Percentiles rank a stretch among this genome's conserved stretches.
Evolutionary conservation across 2,113 vertebrate genomes (phyloP).

Genomic region (Heterotilapia buettikoferi): DNA sequence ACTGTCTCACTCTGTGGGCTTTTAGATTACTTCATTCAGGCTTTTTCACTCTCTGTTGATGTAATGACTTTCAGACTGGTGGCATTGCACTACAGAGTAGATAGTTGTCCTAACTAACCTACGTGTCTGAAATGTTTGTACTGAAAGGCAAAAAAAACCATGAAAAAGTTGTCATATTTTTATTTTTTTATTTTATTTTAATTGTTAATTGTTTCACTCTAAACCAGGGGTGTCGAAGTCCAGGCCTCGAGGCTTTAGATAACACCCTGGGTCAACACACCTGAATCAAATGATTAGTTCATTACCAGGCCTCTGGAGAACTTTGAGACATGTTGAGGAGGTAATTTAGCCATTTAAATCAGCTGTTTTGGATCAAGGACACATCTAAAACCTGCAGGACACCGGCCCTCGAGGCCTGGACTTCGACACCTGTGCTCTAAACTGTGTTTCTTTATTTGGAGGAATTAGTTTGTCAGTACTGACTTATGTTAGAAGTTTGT

Average conservation of each 20-base stretch:
- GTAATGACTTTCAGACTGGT: background rate
- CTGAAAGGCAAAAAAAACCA: background rate
- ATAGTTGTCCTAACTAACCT: background rate
- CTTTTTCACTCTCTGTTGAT: background rate
- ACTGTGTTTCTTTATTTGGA: background rate
- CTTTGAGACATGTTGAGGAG: accelerated
- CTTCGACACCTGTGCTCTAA: accelerated
- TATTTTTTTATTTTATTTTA: accelerated
- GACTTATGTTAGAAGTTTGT: background rate
- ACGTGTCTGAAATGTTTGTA: accelerated
- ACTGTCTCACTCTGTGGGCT: background rate
- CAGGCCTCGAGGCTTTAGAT: background rate
- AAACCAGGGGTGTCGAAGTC: accelerated
- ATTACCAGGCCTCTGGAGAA: accelerated
- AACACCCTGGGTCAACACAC: accelerated
- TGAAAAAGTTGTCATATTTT: background rate
- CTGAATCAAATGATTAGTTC: accelerated
- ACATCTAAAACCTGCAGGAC: background rate
- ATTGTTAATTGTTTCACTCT: background rate
- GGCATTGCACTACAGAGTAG: background rate
- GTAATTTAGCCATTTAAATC: accelerated
- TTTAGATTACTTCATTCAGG: background rate
- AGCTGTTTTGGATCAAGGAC: background rate
- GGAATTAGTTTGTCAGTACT: background rate
- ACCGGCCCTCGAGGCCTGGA: accelerated